Percentiles rank a stretch among this genome's conserved stretches.
Conservation (phyloP, 2,113 vertebrate species). For the Theropithecus gelada region DNA sequence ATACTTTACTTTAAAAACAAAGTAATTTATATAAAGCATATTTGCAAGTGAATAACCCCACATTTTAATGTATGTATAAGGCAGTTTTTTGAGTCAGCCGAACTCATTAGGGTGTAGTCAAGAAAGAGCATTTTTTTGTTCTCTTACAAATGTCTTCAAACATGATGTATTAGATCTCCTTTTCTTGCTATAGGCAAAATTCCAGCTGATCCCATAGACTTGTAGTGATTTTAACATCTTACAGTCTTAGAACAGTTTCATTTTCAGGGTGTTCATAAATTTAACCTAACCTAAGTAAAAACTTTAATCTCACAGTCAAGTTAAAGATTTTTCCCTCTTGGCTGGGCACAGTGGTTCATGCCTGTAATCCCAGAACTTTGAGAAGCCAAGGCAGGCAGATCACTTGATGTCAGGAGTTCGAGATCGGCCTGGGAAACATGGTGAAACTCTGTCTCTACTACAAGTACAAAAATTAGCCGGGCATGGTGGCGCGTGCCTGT, state of each 20-base stretch:
- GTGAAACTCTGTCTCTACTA: no score
- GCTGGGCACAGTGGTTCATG: no score
- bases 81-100: background rate
- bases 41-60: background rate
- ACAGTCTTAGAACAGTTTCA: background rate
- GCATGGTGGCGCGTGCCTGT: no score
- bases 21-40: background rate
- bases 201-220: background rate
- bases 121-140: background rate
- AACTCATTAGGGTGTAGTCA: background rate
- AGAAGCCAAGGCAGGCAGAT: no score
- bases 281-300: background rate
- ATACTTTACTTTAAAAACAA: conserved; percentile 19
- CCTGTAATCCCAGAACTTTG: no score
- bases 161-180: background rate
- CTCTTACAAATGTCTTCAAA: background rate
- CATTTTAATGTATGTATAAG: background rate
- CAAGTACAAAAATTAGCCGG: no score
- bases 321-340: background rate
- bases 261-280: background rate
- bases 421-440: no score
- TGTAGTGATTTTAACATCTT: background rate
- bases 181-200: background rate
- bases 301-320: background rate
- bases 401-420: no score